Conservation (phyloP, 2,113 vertebrate genomes). For the Vicugna pacos region DNA sequence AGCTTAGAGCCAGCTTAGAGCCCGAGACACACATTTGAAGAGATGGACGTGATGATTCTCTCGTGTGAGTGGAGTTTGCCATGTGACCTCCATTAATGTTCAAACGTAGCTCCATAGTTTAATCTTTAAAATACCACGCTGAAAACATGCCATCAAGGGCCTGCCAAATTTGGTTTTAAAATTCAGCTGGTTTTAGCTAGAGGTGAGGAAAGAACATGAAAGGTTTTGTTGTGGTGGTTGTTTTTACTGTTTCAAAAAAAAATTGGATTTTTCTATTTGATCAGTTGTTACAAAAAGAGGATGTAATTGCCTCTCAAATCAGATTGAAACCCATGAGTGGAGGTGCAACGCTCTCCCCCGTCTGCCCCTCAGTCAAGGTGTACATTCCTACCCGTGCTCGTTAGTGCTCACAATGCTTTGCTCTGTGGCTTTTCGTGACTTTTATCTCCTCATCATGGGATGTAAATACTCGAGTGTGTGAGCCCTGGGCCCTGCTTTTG, state of each 20-base stretch:
- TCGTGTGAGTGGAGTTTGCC: conserved; percentile 45
- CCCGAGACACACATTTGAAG: not conserved
- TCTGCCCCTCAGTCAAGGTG: too few relatives aligned
- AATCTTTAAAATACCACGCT: conserved; percentile 73
- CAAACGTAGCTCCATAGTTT: conserved; percentile 61
- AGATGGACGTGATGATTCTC: conserved; percentile 13
- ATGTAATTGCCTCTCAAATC: not conserved
- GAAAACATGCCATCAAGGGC: conserved; percentile 67
- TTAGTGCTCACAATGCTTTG: not conserved
- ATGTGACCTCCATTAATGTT: conserved; percentile 71
- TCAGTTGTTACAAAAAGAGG: conserved; percentile 57
- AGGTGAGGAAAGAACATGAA: conserved; percentile 51
- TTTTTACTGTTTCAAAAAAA: conserved; percentile 46
- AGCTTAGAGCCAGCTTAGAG: not conserved
- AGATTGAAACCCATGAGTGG: not conserved
- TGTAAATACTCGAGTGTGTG: conserved; percentile 18
- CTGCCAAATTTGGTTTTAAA: conserved; percentile 75
- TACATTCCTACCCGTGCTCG: not conserved
- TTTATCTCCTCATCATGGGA: not conserved
- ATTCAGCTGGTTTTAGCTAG: conserved; percentile 67
- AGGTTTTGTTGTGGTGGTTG: conserved; percentile 23
- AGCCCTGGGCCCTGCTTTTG: not conserved
- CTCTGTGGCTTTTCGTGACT: not conserved
- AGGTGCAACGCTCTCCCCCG: not conserved
- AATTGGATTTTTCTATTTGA: conserved; percentile 46